Conservation (phyloP, 2,113 vertebrate genomes). For the Butorides virescens region DNA sequence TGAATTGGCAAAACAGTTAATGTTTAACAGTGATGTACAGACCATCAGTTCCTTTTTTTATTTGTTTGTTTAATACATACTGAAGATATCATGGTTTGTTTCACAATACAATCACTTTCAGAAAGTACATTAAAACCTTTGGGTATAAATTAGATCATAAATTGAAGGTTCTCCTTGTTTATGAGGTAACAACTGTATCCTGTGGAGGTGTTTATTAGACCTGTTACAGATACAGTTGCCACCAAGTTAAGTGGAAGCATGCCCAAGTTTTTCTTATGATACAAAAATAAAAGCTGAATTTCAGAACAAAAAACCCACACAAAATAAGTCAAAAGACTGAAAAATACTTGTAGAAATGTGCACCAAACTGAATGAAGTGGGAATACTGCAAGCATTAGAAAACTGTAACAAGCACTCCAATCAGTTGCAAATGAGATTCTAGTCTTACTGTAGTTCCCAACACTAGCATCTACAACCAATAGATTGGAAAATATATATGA, state of each 20-base stretch:
- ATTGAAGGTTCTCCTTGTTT: conserved; percentile 38
- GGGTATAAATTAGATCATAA: conserved; percentile 57
- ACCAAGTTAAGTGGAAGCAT: conserved; percentile 29
- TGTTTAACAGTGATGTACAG: background rate
- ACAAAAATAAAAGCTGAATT: background rate
- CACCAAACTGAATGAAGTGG: background rate
- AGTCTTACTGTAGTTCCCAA: background rate
- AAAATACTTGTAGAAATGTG: background rate
- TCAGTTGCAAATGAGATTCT: background rate
- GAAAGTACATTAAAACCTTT: conserved; percentile 16
- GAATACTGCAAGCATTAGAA: background rate
- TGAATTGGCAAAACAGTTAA: conserved; percentile 12
- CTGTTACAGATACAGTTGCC: conserved; percentile 12
- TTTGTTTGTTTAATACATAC: background rate
- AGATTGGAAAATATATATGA: background rate
- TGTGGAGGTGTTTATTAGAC: conserved; percentile 61
- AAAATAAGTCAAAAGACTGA: background rate
- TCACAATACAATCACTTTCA: conserved; percentile 24
- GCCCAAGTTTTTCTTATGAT: background rate
- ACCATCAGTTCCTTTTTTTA: background rate
- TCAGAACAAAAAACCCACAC: background rate
- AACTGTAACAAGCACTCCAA: background rate
- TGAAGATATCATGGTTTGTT: background rate
- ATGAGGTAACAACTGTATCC: conserved; percentile 62
- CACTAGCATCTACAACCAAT: background rate